A percentile compares a stretch with the other conserved stretches of the same genome.
phyloP scores from a whole-genome alignment of 2,113 vertebrate species.

The Trochalopteron elliotii region DNA sequence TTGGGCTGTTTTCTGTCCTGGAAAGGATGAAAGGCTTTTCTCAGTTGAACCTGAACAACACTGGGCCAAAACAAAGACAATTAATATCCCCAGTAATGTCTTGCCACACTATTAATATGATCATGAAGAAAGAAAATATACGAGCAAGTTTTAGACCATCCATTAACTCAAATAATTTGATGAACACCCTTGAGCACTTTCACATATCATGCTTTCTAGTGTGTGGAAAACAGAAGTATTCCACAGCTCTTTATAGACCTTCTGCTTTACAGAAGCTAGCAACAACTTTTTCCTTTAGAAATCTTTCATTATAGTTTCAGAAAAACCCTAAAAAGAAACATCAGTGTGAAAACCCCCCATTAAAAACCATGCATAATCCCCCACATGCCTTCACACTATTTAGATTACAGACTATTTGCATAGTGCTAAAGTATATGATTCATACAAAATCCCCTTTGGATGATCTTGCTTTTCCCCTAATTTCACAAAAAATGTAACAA shows the following conservation, averaged over 20 bases:
- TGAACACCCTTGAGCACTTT: neutral
- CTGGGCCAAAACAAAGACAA: neutral
- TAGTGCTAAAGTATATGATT: neutral
- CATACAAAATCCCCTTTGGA: neutral
- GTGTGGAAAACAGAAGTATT: neutral
- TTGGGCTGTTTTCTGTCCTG: neutral
- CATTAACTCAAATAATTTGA: neutral
- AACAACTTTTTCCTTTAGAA: neutral
- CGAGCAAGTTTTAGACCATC: neutral
- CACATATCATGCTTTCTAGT: neutral
- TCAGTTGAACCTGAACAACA: neutral
- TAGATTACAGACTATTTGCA: neutral
- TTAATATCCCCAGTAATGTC: neutral
- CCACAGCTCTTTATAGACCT: neutral
- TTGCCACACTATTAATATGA: neutral
- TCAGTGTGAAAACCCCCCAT: neutral
- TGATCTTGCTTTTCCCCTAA: neutral
- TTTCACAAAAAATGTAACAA: neutral
- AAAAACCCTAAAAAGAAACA: conserved; percentile 15
- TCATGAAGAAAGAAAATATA: neutral
- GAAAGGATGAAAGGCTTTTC: neutral
- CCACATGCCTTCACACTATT: neutral
- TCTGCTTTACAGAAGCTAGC: neutral
- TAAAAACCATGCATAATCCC: neutral
- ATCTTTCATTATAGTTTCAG: neutral